Evolutionary conservation across 2,797 vertebrate genomes (phyloP).

Genomic region (Sebastes vulpes): DNA sequence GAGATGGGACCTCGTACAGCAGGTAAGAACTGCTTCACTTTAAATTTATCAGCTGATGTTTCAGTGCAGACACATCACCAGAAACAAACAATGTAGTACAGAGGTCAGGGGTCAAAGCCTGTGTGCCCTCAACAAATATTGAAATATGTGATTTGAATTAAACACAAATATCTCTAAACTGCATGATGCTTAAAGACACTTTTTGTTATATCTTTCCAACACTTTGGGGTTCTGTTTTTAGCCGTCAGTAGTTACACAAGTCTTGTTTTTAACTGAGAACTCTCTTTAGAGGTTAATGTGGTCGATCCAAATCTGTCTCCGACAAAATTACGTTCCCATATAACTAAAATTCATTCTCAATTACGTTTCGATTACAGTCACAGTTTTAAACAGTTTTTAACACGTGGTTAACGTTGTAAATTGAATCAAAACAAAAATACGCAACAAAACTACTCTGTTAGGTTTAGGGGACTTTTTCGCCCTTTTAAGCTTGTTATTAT

Average conservation of each 20-base stretch:
- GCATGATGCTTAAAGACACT: neutral
- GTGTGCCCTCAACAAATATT: neutral
- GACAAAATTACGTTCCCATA: no score
- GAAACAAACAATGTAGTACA: neutral
- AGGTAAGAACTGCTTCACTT: slow-evolving; percentile 49
- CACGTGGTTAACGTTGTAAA: no score
- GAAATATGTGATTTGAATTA: neutral
- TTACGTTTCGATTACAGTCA: no score
- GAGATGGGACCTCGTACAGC: slow-evolving; percentile 74
- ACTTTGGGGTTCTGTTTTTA: neutral
- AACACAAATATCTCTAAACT: neutral
- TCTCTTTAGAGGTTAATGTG: neutral
- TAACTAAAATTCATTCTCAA: no score
- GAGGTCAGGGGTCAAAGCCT: neutral
- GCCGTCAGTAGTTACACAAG: neutral
- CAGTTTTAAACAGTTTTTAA: no score
- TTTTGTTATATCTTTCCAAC: neutral
- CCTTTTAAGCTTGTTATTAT: no score
- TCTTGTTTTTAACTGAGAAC: neutral
- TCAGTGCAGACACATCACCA: neutral
- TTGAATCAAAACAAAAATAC: no score
- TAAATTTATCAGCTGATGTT: fast-evolving
- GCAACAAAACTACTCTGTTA: no score
- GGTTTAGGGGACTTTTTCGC: no score
- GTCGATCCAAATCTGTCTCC: no score